Conservation (phyloP, 2,797 vertebrate genomes). For the Myripristis murdjan region DNA sequence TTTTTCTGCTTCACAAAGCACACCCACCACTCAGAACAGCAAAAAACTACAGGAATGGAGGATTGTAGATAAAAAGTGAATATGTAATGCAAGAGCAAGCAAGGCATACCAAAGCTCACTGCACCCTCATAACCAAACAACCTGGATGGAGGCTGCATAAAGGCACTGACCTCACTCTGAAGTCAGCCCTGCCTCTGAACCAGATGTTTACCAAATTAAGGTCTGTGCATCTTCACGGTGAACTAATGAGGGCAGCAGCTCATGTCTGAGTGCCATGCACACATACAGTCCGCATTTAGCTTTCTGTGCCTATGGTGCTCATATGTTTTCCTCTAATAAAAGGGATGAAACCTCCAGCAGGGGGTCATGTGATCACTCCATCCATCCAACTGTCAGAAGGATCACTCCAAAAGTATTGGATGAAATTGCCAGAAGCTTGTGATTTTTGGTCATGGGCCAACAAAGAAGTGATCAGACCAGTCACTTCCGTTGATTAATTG, state of each 20-base stretch:
- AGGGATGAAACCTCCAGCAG: no score
- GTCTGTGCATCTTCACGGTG: constrained; percentile 30
- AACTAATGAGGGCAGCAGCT: constrained; percentile 24
- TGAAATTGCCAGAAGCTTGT: no score
- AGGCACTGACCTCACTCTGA: constrained; percentile 14
- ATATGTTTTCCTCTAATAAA: not conserved
- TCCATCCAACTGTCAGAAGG: no score
- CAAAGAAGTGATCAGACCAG: no score
- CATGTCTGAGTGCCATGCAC: constrained; percentile 2
- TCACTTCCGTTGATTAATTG: no score
- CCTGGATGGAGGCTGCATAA: constrained; percentile 18
- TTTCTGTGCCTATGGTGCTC: not conserved
- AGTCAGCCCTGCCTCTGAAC: constrained; percentile 21
- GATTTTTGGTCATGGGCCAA: no score
- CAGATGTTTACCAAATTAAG: constrained; percentile 45
- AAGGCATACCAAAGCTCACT: constrained; percentile 17
- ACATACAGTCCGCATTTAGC: not conserved
- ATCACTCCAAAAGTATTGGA: no score
- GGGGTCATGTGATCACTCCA: no score
- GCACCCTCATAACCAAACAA: constrained; percentile 17
- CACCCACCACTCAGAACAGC: constrained; percentile 2
- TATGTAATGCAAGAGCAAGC: constrained; percentile 15
- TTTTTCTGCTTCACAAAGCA: constrained; percentile 45
- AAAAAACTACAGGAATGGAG: constrained; percentile 17
- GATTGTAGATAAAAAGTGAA: constrained; percentile 31